Conservation (phyloP, 2,888 invertebrate genomes). For the Pelosia muscerda region DNA sequence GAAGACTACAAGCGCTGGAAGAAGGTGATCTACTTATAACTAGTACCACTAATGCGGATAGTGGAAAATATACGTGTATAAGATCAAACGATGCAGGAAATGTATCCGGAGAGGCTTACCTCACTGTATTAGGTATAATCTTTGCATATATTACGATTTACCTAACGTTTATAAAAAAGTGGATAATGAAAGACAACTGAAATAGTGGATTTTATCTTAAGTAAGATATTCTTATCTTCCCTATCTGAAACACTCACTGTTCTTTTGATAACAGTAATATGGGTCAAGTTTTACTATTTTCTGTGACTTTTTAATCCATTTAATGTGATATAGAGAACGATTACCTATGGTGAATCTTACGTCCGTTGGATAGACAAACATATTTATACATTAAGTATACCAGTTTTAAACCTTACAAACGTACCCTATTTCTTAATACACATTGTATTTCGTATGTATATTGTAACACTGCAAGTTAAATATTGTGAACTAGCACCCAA, state of each 20-base stretch:
- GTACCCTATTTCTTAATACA: not conserved
- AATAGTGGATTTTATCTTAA: no score
- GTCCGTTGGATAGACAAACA: not conserved
- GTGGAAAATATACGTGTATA: constrained; percentile 95
- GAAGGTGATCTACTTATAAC: constrained; percentile 96
- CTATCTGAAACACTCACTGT: not conserved
- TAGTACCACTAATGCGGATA: constrained; percentile 93
- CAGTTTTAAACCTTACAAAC: not conserved
- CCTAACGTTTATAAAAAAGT: not conserved
- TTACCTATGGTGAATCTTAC: no score
- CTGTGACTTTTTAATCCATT: not conserved
- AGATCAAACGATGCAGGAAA: constrained; percentile 96
- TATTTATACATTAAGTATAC: no score
- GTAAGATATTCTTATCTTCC: no score
- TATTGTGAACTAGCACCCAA: not conserved
- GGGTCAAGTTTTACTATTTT: not conserved
- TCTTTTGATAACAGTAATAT: not conserved
- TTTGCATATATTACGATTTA: not conserved
- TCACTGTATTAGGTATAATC: constrained; percentile 93
- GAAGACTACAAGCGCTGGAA: constrained; percentile 94
- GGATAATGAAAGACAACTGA: no score
- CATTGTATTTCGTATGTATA: not conserved
- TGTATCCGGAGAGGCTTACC: constrained; percentile 92
- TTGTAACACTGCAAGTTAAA: not conserved
- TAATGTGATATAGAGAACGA: not conserved